Evolutionary conservation across 2,888 invertebrate species (phyloP), one percentile per base, ranked within the genome.

Genomic region (Mesoligia furuncula): DNA sequence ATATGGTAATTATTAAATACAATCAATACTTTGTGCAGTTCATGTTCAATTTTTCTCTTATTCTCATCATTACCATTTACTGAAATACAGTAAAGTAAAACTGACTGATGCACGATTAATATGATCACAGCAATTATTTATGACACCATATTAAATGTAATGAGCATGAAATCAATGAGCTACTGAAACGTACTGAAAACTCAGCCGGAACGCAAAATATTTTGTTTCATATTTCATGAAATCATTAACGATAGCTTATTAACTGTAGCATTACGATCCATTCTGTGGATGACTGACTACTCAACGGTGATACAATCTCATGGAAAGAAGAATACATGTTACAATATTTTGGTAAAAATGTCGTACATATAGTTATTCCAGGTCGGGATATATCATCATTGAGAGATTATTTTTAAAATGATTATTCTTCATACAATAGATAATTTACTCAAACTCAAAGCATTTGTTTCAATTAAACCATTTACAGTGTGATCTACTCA

Each of bases 131-230:
- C 42, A 17, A 48, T 65, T 45, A 51, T 31, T 27, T 45, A 51
- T 54, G 59, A 24, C 9, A 27, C 54, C 61, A 27, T 54, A 42
- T 9, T n/a, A 13, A 17, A 7, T 2, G 27, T 61, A 66, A 79
- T 79, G 66, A 79, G 54, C 61, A 31, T 9, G 5, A 66, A 54
- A 67, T 79, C 73, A 67, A 73, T 80, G 51, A 67, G 24, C 54
- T 48, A 45, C 45, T 36, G 76, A 27, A 36, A 36, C 36, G 9
- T 20, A 61, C 27, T 57, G 74, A 42, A 64, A 68, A 24, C 20
- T 68, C 54, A 62, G 4, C 51, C 31, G 51, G 51, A 74, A 27
- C 15, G 3, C 24, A 17, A 59, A 67, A 74, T 51, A 57, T 68
- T 61, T 48, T 57, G 54, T 17, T 27, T 0, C 42, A 75, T 75